Percentiles rank a stretch among this genome's conserved stretches.
Evolutionary conservation across 2,797 vertebrate genomes (phyloP).

Genomic region (Hozukius guyotensis): DNA sequence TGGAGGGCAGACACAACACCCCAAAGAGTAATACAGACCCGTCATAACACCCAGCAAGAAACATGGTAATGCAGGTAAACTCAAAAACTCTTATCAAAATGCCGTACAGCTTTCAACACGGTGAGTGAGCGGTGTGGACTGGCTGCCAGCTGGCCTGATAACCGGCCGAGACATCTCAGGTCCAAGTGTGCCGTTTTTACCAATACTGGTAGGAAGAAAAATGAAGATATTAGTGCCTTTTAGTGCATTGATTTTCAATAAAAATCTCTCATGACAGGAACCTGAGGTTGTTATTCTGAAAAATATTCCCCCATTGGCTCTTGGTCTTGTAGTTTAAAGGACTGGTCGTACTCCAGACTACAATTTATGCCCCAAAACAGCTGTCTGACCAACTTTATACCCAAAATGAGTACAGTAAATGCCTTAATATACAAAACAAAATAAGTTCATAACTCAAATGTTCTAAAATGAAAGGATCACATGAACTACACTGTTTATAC

Average conservation of each 20-base stretch:
- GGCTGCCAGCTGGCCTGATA: constrained; percentile 59
- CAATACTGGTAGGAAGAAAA: constrained; percentile 11
- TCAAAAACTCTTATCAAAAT: constrained; percentile 74
- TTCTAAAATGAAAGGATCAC: not conserved
- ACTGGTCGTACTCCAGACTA: not conserved
- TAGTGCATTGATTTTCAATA: constrained; percentile 41
- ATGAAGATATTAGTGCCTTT: constrained; percentile 20
- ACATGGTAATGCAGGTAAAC: constrained; percentile 77
- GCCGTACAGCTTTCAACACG: constrained; percentile 65
- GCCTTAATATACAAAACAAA: not conserved
- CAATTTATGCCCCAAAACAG: not conserved
- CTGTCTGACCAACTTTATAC: not conserved
- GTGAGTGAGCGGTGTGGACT: constrained; percentile 54
- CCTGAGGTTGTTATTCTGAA: constrained; percentile 2
- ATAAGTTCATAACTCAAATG: not conserved
- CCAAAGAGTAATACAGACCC: constrained; percentile 77
- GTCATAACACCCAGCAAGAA: constrained; percentile 77
- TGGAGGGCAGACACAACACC: constrained; percentile 76
- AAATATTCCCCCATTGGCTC: constrained; percentile 3
- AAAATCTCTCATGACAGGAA: constrained; percentile 12
- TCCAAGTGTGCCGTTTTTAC: constrained; percentile 34
- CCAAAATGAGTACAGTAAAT: not conserved
- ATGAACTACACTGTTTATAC: not conserved
- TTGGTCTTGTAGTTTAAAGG: not conserved
- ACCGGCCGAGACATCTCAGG: constrained; percentile 31